These are phyloP conservation scores for Dicycla oo DNA, from an alignment of 2,888 invertebrate species.

Conservation along the genomic window DNA sequence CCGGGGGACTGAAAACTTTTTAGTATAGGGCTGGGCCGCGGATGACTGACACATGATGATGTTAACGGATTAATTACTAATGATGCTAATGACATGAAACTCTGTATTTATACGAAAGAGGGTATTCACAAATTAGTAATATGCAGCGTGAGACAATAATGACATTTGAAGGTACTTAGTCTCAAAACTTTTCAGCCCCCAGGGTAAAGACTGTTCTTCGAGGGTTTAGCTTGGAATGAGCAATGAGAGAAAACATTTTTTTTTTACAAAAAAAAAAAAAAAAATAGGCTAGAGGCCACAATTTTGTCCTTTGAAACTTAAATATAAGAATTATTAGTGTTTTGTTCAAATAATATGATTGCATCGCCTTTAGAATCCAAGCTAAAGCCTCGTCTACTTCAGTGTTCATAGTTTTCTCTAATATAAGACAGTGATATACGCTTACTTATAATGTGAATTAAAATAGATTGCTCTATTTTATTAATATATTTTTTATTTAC, in stretches of 20 bases:
- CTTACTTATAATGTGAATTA: conserved; percentile 70
- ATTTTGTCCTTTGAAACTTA: neutral
- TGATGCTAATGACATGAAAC: no score
- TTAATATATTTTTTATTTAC: conserved; percentile 69
- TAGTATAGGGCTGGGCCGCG: no score
- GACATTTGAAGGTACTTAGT: no score
- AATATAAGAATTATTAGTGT: neutral
- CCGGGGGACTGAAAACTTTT: no score
- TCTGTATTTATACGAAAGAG: no score
- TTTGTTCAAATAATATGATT: neutral
- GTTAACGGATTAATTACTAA: no score
- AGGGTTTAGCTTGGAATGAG: conserved; percentile 10
- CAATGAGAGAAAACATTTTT: neutral
- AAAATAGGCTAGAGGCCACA: no score
- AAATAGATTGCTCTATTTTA: conserved; percentile 79
- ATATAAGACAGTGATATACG: conserved; percentile 67
- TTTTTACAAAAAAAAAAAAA: no score
- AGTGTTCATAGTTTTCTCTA: conserved; percentile 48
- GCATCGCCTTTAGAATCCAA: neutral
- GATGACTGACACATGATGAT: no score
- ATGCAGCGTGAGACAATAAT: no score
- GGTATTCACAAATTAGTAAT: no score
- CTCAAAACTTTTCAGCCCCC: no score
- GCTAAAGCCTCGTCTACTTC: conserved; percentile 11
- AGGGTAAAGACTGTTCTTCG: conserved; percentile 17